Conservation (phyloP, 2,797 vertebrate genomes). For the Crax fasciolata region DNA sequence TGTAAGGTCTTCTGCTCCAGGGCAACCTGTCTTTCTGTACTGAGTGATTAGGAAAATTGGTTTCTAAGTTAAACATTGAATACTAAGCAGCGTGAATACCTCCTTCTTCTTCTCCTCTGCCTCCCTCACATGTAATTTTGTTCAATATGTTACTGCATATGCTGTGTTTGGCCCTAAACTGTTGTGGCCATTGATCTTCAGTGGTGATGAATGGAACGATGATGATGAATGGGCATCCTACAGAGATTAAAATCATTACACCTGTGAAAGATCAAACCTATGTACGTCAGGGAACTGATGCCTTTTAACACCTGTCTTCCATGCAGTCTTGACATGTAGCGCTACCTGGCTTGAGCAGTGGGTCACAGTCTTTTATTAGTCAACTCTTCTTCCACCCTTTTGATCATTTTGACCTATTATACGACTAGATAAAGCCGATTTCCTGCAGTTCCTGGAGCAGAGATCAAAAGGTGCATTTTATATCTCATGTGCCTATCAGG, state of each 20-base stretch:
- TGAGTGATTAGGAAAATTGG: not conserved
- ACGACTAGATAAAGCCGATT: conserved; percentile 13
- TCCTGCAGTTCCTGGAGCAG: not conserved
- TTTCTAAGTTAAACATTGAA: not conserved
- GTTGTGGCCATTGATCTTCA: conserved; percentile 5
- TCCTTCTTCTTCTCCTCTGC: not conserved
- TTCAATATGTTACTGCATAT: not conserved
- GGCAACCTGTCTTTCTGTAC: not conserved
- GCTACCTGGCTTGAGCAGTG: conserved; percentile 34
- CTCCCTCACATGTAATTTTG: not conserved
- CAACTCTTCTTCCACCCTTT: conserved; percentile 43
- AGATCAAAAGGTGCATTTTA: conserved; percentile 42
- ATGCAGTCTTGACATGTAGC: not conserved
- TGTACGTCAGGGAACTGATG: not conserved
- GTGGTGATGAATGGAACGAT: conserved; percentile 10
- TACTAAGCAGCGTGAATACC: not conserved
- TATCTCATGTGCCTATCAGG: not conserved
- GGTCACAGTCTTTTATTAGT: conserved; percentile 51
- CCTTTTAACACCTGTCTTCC: conserved; percentile 35
- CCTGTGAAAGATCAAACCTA: conserved; percentile 41
- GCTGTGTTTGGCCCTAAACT: conserved; percentile 19
- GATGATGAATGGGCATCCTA: conserved; percentile 14
- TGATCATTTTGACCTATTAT: conserved; percentile 47
- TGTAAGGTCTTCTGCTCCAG: not conserved
- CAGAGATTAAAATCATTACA: conserved; percentile 22